Evolutionary conservation across 2,797 vertebrate genomes (phyloP).

Genomic region (Alca torda): DNA sequence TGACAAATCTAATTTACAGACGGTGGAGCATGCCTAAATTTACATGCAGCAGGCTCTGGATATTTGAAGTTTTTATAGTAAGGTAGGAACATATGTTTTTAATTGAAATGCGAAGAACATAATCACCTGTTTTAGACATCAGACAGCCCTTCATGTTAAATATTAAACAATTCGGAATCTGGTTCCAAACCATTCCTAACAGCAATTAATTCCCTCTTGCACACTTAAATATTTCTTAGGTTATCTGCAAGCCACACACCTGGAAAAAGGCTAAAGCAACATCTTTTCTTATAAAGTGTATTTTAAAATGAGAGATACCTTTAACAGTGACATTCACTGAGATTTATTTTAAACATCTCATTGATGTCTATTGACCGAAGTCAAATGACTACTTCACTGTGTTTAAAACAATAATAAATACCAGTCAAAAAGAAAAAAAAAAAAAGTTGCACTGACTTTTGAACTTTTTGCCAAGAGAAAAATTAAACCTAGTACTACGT

Average conservation of each 20-base stretch:
- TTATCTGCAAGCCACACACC: not conserved
- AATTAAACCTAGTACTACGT: not conserved
- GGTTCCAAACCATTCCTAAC: not conserved
- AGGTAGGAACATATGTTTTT: not conserved
- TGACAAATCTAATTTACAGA: not conserved
- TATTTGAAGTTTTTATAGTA: conserved; percentile 23
- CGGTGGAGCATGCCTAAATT: not conserved
- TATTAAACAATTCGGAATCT: conserved; percentile 14
- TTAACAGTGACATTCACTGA: not conserved
- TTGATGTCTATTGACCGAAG: not conserved
- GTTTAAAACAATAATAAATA: not conserved
- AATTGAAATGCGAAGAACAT: not conserved
- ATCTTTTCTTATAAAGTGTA: not conserved
- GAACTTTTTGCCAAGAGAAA: not conserved
- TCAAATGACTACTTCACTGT: not conserved
- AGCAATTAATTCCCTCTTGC: not conserved
- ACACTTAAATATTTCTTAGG: not conserved
- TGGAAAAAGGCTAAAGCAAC: not conserved
- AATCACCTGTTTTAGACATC: conserved; percentile 20
- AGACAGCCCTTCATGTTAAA: not conserved
- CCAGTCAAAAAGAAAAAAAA: not conserved
- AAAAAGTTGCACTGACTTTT: not conserved
- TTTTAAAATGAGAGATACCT: not conserved
- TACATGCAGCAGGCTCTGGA: not conserved
- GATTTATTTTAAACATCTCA: not conserved